phyloP scores from a whole-genome alignment of 2,797 vertebrate species.

The Rachycentron canadum region DNA sequence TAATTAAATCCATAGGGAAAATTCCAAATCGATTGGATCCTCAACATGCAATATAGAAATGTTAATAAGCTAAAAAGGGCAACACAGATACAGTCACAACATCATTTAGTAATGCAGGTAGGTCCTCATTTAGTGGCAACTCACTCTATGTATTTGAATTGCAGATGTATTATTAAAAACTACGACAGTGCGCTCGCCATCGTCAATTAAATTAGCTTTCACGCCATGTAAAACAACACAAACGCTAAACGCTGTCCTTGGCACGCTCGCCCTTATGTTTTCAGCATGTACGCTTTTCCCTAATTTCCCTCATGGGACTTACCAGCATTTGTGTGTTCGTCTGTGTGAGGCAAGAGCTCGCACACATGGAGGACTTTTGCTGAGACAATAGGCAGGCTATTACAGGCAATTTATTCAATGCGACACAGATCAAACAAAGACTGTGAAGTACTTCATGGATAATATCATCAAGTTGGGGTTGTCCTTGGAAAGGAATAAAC shows the following conservation, averaged over 20 bases:
- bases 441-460: conserved; percentile 26
- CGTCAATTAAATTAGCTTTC: conserved; percentile 32
- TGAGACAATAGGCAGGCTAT: conserved; percentile 18
- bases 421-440: conserved; percentile 50
- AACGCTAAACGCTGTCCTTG: conserved; percentile 57
- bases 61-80: conserved; percentile 1
- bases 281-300: conserved; percentile 32
- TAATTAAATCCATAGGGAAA: not conserved
- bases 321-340: conserved; percentile 25
- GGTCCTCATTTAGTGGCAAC: conserved; percentile 17
- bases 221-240: conserved; percentile 18
- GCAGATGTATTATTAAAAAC: conserved; percentile 48
- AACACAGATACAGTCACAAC: not conserved
- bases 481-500: conserved; percentile 61
- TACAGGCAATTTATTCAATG: conserved; percentile 37
- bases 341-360: not conserved
- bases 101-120: conserved; percentile 7
- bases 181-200: not conserved
- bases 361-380: conserved; percentile 11
- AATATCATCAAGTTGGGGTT: conserved; percentile 32
- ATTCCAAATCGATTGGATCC: not conserved
- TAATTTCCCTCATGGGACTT: conserved; percentile 59
- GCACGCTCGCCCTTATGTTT: conserved; percentile 33
- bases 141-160: conserved; percentile 46
- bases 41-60: not conserved